Conservation (phyloP, 2,113 vertebrate genomes). For the Cardinalis cardinalis region DNA sequence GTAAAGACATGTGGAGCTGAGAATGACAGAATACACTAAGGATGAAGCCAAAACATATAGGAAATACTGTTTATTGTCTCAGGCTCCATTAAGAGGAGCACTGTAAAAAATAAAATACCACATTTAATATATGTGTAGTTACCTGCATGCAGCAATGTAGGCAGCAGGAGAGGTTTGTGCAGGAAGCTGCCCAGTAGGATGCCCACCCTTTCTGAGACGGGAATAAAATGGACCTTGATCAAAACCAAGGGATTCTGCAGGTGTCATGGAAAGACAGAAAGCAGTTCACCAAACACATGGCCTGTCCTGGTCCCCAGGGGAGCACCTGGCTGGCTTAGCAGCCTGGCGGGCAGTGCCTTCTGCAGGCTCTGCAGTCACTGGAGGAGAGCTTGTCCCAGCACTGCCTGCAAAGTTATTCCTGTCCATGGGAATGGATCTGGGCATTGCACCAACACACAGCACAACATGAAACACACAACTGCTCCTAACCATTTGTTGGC, state of each 20-base stretch:
- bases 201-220: neutral
- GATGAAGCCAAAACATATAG: neutral
- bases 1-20: neutral
- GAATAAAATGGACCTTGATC: neutral
- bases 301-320: neutral
- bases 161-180: neutral
- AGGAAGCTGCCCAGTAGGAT: neutral
- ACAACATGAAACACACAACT: neutral
- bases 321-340: neutral
- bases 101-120: neutral
- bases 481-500: neutral
- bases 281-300: neutral
- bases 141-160: neutral
- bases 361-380: neutral
- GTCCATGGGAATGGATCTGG: fast-evolving
- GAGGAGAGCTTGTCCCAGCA: neutral
- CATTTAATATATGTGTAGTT: neutral
- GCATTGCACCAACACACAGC: too few species aligned
- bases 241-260: neutral
- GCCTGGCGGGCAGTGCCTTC: neutral
- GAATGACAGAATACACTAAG: neutral
- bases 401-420: neutral
- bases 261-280: neutral
- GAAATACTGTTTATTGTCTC: neutral
- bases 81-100: neutral